phyloP scores from a whole-genome alignment of 2,888 invertebrate genomes.

The Dilophus febrilis region DNA sequence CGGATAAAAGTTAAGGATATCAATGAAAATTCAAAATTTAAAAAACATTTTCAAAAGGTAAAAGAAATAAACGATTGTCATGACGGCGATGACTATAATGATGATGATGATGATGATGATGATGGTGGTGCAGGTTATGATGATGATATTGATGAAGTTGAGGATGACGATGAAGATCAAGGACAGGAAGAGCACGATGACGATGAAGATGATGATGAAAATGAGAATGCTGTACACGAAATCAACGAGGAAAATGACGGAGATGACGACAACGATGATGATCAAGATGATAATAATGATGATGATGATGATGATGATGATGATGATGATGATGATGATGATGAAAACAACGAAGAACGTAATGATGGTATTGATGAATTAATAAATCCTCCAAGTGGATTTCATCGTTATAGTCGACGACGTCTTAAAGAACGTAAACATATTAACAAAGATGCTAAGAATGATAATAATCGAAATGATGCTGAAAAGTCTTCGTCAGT shows the following conservation, averaged over 20 bases:
- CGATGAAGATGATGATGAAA: not conserved
- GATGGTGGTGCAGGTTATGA: not conserved
- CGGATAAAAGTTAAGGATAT: not conserved
- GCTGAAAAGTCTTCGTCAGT: too few species aligned
- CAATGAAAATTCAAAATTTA: not conserved
- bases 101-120: conserved; percentile 18
- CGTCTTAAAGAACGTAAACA: conserved; percentile 14
- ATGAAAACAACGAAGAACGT: too few species aligned
- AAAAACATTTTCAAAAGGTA: not conserved
- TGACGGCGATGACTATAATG: conserved; percentile 24
- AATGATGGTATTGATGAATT: too few species aligned
- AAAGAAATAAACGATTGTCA: conserved; percentile 25
- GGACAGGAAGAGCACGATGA: not conserved
- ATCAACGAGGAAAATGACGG: not conserved
- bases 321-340: too few species aligned
- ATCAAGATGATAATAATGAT: too few species aligned
- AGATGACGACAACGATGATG: not conserved
- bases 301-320: too few species aligned
- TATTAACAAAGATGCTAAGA: conserved; percentile 7
- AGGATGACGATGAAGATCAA: not conserved
- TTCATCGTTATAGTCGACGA: conserved; percentile 16
- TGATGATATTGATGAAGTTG: not conserved
- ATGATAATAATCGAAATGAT: conserved; percentile 1
- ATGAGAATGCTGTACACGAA: not conserved
- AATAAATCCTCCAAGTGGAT: too few species aligned